phyloP scores from a whole-genome alignment of 2,113 vertebrate genomes.

The Perca fluviatilis region DNA sequence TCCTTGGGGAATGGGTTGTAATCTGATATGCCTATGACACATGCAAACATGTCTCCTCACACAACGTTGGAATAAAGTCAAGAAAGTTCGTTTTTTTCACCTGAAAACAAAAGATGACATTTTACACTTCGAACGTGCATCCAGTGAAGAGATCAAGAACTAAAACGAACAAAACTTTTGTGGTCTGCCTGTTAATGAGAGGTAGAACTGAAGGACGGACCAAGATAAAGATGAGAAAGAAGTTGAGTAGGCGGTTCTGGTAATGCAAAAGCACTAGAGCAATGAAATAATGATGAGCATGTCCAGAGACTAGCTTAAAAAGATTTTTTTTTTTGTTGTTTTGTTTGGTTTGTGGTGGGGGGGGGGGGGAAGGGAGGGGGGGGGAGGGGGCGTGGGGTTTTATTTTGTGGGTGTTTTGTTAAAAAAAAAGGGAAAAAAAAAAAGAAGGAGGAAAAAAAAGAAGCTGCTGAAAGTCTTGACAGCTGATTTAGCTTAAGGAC shows the following conservation, averaged over 20 bases:
- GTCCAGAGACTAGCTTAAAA: slow-evolving; percentile 78
- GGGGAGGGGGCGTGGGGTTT: too few relatives aligned
- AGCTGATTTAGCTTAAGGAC: slow-evolving; percentile 35
- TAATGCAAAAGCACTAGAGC: slow-evolving; percentile 75
- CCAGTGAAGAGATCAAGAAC: neutral
- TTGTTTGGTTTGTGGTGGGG: too few relatives aligned
- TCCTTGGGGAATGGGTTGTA: slow-evolving; percentile 70
- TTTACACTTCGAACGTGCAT: neutral
- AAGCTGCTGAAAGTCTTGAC: slow-evolving; percentile 41
- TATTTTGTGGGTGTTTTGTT: too few relatives aligned
- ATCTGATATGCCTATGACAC: slow-evolving; percentile 69
- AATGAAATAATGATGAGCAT: slow-evolving; percentile 88
- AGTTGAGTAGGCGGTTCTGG: slow-evolving; percentile 69
- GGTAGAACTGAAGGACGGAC: slow-evolving; percentile 34
- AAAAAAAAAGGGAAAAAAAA: too few relatives aligned
- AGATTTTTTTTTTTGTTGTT: too few relatives aligned
- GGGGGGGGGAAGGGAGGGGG: too few relatives aligned
- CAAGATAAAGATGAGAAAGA: slow-evolving; percentile 50
- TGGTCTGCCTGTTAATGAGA: slow-evolving; percentile 3
- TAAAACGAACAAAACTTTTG: neutral
- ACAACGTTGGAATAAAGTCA: slow-evolving; percentile 4
- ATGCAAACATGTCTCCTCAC: slow-evolving; percentile 42
- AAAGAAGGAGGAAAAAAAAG: slow-evolving; percentile 58
- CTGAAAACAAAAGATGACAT: neutral
- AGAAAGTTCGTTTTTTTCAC: neutral